A percentile compares a stretch with the other conserved stretches of the same genome.
These are phyloP conservation scores for Cervus canadensis DNA, from an alignment of 2,113 vertebrate species.

Conservation along the genomic window DNA sequence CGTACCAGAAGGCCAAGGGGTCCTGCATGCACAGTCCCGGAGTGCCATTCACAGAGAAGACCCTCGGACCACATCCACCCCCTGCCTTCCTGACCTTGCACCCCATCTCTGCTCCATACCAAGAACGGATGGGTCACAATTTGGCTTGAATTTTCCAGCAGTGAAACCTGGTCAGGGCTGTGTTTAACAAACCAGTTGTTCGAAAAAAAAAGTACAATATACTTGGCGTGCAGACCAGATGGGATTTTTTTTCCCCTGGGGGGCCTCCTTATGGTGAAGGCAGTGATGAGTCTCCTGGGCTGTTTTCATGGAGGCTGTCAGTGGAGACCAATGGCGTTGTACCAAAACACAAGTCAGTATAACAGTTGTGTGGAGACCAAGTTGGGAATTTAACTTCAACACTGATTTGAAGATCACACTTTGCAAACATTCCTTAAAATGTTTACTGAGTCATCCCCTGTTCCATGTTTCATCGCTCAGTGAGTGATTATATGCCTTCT, in stretches of 20 bases:
- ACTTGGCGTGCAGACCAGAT: not conserved
- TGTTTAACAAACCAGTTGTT: slow-evolving; percentile 20
- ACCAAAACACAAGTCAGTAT: slow-evolving; percentile 41
- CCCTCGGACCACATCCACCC: accelerated
- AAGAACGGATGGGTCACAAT: not conserved
- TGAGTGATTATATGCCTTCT: slow-evolving; percentile 24
- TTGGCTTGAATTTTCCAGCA: not conserved
- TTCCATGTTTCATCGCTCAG: not conserved
- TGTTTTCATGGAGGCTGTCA: not conserved
- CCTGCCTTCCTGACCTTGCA: not conserved
- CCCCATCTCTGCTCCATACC: accelerated
- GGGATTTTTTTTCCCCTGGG: not conserved
- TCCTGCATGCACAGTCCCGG: not conserved
- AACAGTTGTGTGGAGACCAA: slow-evolving; percentile 49
- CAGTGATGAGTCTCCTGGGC: not conserved
- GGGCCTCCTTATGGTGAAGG: not conserved
- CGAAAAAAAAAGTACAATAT: not conserved
- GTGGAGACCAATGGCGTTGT: not conserved
- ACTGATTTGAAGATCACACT: slow-evolving; percentile 65
- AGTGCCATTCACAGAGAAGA: not conserved
- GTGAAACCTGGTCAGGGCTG: not conserved
- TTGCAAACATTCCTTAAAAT: slow-evolving; percentile 65
- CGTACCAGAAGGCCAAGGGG: not conserved
- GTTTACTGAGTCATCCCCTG: slow-evolving; percentile 60
- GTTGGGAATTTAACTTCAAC: slow-evolving; percentile 54